These are phyloP conservation scores for Pseudorhombus dupliciocellatus DNA, from an alignment of 2,113 vertebrate genomes.

Conservation along the genomic window DNA sequence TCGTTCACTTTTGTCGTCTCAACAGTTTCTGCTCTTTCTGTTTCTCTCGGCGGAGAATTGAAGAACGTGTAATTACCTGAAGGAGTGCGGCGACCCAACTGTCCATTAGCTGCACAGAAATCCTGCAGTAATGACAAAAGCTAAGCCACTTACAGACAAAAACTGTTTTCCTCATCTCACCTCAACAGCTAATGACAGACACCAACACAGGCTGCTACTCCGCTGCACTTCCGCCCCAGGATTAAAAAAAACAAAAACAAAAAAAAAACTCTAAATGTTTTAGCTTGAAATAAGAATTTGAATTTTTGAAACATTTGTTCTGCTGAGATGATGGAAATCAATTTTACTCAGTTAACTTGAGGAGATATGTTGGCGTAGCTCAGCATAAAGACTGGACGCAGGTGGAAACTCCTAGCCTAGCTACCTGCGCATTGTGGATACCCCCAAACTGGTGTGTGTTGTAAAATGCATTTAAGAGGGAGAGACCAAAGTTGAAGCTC, in stretches of 20 bases:
- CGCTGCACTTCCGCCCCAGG: not conserved
- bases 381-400: too few species aligned
- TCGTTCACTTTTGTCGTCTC: constrained; percentile 36
- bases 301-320: too few species aligned
- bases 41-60: constrained; percentile 24
- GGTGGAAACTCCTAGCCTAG: too few species aligned
- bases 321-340: too few species aligned
- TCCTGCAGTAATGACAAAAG: constrained; percentile 65
- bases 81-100: constrained; percentile 28
- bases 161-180: constrained; percentile 46
- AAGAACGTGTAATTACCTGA: constrained; percentile 64
- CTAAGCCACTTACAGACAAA: constrained; percentile 59
- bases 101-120: constrained; percentile 40
- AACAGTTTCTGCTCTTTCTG: constrained; percentile 8
- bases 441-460: too few species aligned
- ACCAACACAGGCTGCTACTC: constrained; percentile 8
- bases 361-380: too few species aligned
- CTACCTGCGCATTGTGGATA: too few species aligned
- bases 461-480: too few species aligned
- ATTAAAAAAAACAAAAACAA: not conserved
- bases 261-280: constrained; percentile 1
- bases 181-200: constrained; percentile 46
- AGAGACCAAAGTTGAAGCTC: too few species aligned
- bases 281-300: constrained; percentile 13
- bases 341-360: too few species aligned